Evolutionary conservation across 1,140 invertebrate genomes (phyloP), one percentile per base, ranked within the genome.

Genomic region (Andricus grossulariae): DNA sequence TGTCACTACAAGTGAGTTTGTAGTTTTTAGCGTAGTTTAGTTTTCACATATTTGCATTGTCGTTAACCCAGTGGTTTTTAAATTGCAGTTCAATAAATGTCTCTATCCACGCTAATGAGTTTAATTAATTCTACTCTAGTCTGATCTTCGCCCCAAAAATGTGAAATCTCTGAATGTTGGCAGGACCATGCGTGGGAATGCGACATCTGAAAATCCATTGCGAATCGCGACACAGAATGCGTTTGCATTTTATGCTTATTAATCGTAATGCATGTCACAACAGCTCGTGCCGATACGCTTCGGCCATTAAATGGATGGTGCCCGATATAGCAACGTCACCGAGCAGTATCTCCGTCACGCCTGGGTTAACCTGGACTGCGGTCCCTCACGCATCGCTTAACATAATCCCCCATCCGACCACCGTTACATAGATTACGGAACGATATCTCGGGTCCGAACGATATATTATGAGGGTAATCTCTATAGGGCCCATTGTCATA

Each of bases 371-470:
- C 72, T 84, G 85, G 85, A 90, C 88, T 90, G 88, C 90, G 88
- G 86, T 81, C 85, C 83, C 86, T 90, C 86, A 90, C 87, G 88
- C 89, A 86, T 90, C 87, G 87, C 87, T 90, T 90, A 89, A 89
- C 87, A 89, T 89, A 90, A 90, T 89, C 87, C 84, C 82, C 85
- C 74, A 77, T 83, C 79, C 85, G 78, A 77, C 75, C 82, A 73
- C 80, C 72, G 79, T 83, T 83, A 85, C 84, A 84, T 85, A 88
- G 85, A 88, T 89, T 89, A 88, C 84, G 82, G 80, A 82, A 81
- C 83, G 84, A 88, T 87, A 87, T 82, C 80, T 84, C 72, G 21
- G 21, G 25, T 25, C 18, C 8, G 19, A 60, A 60, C 19, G 55
- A 60, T 60, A 25, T 25, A 19, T 73, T 73, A 54, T 21, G n/a